A percentile compares a stretch with the other conserved stretches of the same genome.
Conservation (phyloP, 2,797 vertebrate genomes). For the Sebastes dallii region DNA sequence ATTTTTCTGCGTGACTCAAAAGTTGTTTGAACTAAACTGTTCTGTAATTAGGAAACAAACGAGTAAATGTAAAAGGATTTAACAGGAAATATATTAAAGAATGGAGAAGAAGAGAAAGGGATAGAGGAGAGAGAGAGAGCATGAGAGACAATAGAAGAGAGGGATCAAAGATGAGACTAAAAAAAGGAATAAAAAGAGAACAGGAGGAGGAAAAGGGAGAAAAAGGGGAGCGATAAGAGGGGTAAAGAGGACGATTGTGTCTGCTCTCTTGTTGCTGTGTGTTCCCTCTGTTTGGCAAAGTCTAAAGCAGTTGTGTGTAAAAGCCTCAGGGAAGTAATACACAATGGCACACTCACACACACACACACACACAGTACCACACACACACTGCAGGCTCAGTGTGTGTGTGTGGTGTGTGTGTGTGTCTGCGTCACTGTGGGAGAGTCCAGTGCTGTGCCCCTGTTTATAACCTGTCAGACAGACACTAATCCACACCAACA, state of each 20-base stretch:
- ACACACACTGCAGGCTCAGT: conserved; percentile 17
- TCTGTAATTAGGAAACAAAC: conserved; percentile 17
- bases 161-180: conserved; percentile 35
- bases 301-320: conserved; percentile 45
- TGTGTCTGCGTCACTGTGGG: conserved; percentile 40
- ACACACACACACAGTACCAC: not conserved
- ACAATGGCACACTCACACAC: conserved; percentile 35
- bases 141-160: conserved; percentile 33
- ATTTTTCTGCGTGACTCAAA: not conserved
- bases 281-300: conserved; percentile 52
- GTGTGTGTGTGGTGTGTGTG: conserved; percentile 9
- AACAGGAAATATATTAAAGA: not conserved
- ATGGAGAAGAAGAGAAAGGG: not conserved
- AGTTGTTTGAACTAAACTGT: conserved; percentile 9
- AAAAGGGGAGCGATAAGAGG: conserved; percentile 30
- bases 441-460: conserved; percentile 49
- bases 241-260: conserved; percentile 55
- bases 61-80: not conserved
- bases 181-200: conserved; percentile 5
- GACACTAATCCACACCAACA: conserved; percentile 72
- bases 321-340: conserved; percentile 48
- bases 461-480: conserved; percentile 72
- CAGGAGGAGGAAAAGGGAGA: not conserved
- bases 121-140: not conserved
- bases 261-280: conserved; percentile 47